Evolutionary conservation across 2,113 vertebrate genomes (phyloP).

Genomic region (Talpa occidentalis): DNA sequence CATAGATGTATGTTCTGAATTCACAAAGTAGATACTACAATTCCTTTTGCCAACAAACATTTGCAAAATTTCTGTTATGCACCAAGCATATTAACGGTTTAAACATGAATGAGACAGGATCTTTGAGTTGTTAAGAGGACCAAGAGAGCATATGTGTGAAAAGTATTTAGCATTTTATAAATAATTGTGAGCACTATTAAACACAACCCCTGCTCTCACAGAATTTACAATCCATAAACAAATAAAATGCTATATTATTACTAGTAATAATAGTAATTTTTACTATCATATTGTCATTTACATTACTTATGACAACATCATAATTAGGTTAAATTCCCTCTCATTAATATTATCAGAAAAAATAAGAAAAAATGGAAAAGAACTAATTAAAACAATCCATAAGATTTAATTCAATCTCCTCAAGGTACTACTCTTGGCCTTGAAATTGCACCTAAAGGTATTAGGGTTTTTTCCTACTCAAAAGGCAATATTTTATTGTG

Average conservation of each 20-base stretch:
- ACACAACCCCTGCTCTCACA: background rate
- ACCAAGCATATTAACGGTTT: background rate
- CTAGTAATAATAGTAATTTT: background rate
- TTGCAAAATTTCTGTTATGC: background rate
- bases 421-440: background rate
- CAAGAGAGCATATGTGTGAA: background rate
- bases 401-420: background rate
- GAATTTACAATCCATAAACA: slow-evolving; percentile 5
- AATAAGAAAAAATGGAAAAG: background rate
- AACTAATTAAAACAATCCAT: background rate
- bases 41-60: background rate
- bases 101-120: background rate
- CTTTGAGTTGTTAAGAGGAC: background rate
- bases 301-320: background rate
- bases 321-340: background rate
- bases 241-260: background rate
- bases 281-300: background rate
- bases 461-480: background rate
- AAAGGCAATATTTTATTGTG: background rate
- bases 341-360: background rate
- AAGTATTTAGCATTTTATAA: background rate
- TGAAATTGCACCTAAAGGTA: background rate
- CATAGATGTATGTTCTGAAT: background rate
- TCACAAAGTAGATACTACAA: background rate
- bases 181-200: background rate